These are phyloP conservation scores for Drosophila insularis DNA, from an alignment of 1,140 invertebrate species.

Conservation along the genomic window DNA sequence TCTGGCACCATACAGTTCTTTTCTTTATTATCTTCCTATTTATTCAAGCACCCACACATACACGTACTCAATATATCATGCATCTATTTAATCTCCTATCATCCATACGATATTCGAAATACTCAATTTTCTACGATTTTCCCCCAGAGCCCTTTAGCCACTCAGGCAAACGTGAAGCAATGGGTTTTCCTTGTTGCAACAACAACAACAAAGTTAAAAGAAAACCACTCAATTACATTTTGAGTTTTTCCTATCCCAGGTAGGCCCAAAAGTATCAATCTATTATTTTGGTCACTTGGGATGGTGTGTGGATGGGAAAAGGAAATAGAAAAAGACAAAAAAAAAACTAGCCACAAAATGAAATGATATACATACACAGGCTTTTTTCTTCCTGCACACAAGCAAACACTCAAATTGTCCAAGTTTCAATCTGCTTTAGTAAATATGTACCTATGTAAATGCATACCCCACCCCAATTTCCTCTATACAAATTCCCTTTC, in stretches of 20 bases:
- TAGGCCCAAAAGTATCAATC: constrained; percentile 52
- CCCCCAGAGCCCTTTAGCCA: constrained; percentile 17
- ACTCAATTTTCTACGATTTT: constrained; percentile 21
- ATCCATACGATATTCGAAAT: constrained; percentile 36
- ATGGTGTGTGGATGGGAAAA: neutral
- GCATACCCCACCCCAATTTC: neutral
- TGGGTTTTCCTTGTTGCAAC: neutral
- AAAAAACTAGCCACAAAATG: constrained; percentile 45
- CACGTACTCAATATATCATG: constrained; percentile 34
- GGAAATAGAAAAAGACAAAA: neutral
- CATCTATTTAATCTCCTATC: constrained; percentile 52
- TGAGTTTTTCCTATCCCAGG: constrained; percentile 29
- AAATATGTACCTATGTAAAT: neutral
- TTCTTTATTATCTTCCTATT: constrained; percentile 41
- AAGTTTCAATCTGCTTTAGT: constrained; percentile 6
- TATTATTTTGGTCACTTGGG: constrained; percentile 32
- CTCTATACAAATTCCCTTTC: neutral
- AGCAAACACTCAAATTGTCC: constrained; percentile 9
- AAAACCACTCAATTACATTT: constrained; percentile 54
- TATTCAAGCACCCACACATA: constrained; percentile 10
- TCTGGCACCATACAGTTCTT: constrained; percentile 13
- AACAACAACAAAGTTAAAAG: constrained; percentile 34
- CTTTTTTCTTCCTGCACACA: neutral
- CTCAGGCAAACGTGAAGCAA: neutral
- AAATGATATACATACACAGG: constrained; percentile 17